Evolutionary conservation across 1,140 invertebrate genomes (phyloP).

Genomic region (Sitophilus oryzae): DNA sequence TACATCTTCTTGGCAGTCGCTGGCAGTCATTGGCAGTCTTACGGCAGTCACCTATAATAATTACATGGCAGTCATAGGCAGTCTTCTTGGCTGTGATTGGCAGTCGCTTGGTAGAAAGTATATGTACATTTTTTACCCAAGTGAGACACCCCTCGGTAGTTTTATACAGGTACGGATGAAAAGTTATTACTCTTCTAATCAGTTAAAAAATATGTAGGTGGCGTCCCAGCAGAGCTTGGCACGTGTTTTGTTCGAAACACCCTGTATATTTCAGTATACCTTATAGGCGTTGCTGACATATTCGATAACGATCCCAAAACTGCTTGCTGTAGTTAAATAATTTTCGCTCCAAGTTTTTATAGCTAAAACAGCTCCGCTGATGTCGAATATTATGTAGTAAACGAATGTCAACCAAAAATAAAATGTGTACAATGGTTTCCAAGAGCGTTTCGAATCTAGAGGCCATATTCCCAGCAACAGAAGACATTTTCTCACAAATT

Average conservation of each 20-base stretch:
- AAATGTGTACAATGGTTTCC: conserved; percentile 6
- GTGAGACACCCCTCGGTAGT: too few species aligned
- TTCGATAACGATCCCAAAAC: conserved; percentile 19
- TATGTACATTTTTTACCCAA: too few species aligned
- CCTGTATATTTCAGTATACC: not conserved
- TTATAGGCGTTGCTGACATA: conserved; percentile 22
- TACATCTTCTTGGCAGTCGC: too few species aligned
- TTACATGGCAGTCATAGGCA: too few species aligned
- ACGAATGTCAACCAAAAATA: conserved; percentile 17
- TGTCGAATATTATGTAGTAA: conserved; percentile 19
- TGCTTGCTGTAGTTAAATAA: conserved; percentile 15
- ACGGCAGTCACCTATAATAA: too few species aligned
- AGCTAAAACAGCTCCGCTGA: conserved; percentile 9
- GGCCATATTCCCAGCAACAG: conserved; percentile 22
- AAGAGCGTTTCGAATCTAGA: not conserved
- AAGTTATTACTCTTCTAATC: too few species aligned
- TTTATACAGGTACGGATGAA: too few species aligned
- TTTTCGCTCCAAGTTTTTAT: conserved; percentile 12
- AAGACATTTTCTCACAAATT: conserved; percentile 8
- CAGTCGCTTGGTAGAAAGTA: too few species aligned
- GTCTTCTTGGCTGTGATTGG: too few species aligned
- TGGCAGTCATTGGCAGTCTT: too few species aligned
- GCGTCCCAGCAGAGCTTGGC: too few species aligned
- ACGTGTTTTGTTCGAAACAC: not conserved
- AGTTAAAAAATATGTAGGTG: too few species aligned